phyloP scores from a whole-genome alignment of 2,888 invertebrate genomes.

The Chelonus formosanus region DNA sequence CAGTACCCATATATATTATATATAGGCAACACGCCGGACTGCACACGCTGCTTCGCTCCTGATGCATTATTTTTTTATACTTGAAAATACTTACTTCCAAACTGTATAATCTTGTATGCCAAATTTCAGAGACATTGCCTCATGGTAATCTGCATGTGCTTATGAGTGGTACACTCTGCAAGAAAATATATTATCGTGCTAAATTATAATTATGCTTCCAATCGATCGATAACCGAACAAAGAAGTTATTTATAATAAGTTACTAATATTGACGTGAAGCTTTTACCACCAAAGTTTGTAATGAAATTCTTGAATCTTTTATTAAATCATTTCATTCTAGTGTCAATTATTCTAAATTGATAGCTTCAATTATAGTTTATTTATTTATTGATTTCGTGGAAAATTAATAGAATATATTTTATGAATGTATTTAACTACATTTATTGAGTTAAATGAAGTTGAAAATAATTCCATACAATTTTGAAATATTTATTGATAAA shows the following conservation, averaged over 20 bases:
- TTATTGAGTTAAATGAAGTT: too few relatives aligned
- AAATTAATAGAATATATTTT: too few relatives aligned
- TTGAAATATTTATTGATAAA: too few relatives aligned
- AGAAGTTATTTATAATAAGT: background rate
- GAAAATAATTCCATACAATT: too few relatives aligned
- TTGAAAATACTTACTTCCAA: conserved; percentile 37
- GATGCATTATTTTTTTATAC: conserved; percentile 37
- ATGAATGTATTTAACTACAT: too few relatives aligned
- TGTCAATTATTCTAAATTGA: too few relatives aligned
- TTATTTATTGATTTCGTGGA: too few relatives aligned
- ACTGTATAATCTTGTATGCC: conserved; percentile 57
- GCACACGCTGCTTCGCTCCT: conserved; percentile 27
- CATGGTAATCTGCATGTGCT: conserved; percentile 58
- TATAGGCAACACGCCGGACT: conserved; percentile 33
- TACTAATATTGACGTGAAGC: background rate
- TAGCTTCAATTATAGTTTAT: too few relatives aligned
- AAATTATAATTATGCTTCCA: too few relatives aligned
- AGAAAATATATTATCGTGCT: conserved; percentile 8
- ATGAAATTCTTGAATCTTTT: background rate
- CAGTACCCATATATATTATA: too few relatives aligned
- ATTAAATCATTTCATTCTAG: too few relatives aligned
- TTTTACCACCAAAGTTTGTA: background rate
- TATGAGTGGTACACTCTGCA: conserved; percentile 37
- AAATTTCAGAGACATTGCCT: conserved; percentile 55
- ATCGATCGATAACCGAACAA: too few relatives aligned